Evolutionary conservation across 2,888 invertebrate genomes (phyloP).

Genomic region (Eumacrocentrus americanus): DNA sequence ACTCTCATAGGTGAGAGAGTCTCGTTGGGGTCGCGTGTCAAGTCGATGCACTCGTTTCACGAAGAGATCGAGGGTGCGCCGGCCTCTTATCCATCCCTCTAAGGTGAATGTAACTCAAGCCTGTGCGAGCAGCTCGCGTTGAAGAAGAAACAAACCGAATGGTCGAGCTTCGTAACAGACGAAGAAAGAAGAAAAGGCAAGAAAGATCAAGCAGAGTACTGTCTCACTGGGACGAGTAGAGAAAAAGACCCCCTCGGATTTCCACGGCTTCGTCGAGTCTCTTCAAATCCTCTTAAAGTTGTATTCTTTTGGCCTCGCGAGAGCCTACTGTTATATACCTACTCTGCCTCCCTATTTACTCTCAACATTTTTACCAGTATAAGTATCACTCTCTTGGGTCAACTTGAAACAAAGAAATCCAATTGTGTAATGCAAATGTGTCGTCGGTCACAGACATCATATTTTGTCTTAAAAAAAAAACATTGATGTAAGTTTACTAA

Average conservation of each 20-base stretch:
- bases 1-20: constrained; percentile 15
- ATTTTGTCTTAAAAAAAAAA: neutral
- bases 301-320: constrained; percentile 62
- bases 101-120: constrained; percentile 18
- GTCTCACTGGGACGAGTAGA: constrained; percentile 44
- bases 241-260: constrained; percentile 60
- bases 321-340: too few relatives aligned
- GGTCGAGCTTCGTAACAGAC: constrained; percentile 28
- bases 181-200: constrained; percentile 34
- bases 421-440: constrained; percentile 42
- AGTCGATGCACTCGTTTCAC: constrained; percentile 22
- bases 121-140: constrained; percentile 35
- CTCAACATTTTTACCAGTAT: constrained; percentile 2
- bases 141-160: constrained; percentile 35
- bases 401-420: constrained; percentile 55
- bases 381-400: constrained; percentile 26
- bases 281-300: constrained; percentile 61
- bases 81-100: neutral
- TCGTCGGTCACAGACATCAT: neutral
- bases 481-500: too few relatives aligned
- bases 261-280: constrained; percentile 61
- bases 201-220: constrained; percentile 55
- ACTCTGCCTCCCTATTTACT: neutral
- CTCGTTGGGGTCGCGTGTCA: constrained; percentile 19
- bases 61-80: constrained; percentile 9